Conservation (phyloP, 2,113 vertebrate species). For the Myotis yumanensis region DNA sequence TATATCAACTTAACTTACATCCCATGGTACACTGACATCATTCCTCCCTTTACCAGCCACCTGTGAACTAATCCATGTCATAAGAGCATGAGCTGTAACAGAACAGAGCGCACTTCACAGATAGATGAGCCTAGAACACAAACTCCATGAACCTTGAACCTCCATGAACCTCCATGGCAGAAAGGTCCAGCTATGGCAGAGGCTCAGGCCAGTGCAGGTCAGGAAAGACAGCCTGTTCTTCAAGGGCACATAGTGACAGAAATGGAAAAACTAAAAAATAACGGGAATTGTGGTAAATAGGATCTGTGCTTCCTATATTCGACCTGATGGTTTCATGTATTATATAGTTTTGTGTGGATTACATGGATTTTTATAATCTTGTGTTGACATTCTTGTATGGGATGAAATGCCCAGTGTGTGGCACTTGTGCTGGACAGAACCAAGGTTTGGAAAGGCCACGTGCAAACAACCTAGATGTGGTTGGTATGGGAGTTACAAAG, state of each 20-base stretch:
- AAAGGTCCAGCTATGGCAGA: neutral
- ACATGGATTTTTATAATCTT: neutral
- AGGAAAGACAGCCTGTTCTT: neutral
- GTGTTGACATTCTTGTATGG: neutral
- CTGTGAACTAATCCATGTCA: neutral
- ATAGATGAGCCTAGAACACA: neutral
- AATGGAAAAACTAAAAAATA: neutral
- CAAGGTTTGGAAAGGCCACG: neutral
- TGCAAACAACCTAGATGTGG: neutral
- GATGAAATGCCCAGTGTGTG: neutral
- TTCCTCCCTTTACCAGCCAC: neutral
- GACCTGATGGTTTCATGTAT: neutral
- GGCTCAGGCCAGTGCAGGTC: neutral
- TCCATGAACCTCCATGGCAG: neutral
- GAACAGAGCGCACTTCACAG: neutral
- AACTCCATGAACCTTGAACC: neutral
- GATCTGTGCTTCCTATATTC: neutral
- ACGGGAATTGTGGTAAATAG: neutral
- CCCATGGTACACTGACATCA: neutral
- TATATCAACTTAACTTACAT: neutral
- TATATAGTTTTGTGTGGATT: neutral
- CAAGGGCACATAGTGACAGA: neutral
- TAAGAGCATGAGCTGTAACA: neutral
- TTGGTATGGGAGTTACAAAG: neutral
- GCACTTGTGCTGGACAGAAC: neutral